Evolutionary conservation across 2,113 vertebrate species (phyloP).

Genomic region (Aegypius monachus): DNA sequence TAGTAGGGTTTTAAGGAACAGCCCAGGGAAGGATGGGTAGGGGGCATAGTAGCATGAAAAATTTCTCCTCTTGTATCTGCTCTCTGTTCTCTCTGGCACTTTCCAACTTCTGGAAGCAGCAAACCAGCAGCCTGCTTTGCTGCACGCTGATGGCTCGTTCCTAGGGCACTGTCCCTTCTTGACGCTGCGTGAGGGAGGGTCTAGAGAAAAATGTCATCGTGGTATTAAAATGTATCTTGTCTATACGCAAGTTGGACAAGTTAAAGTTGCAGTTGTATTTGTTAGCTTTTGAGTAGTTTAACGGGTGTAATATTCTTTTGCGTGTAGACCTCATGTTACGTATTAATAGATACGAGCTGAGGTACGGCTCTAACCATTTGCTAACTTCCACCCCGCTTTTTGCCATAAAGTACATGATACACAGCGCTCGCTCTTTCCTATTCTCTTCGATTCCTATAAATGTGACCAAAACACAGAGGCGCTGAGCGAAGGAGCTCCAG

Average conservation of each 20-base stretch:
- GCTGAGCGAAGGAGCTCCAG: background rate
- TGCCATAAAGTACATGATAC: background rate
- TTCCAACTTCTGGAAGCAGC: background rate
- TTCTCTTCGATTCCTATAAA: background rate
- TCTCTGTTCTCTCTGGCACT: background rate
- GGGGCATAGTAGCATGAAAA: background rate
- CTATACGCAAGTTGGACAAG: background rate
- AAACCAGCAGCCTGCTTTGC: background rate
- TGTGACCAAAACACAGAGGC: fast-evolving
- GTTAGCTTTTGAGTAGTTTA: background rate
- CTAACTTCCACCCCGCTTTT: background rate
- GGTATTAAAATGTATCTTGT: background rate
- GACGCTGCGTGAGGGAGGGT: background rate
- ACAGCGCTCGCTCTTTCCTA: fast-evolving
- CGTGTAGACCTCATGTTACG: fast-evolving
- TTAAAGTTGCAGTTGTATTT: background rate
- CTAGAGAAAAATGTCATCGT: background rate
- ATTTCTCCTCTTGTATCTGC: background rate
- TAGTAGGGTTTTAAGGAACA: background rate
- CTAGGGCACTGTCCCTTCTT: background rate
- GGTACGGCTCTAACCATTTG: background rate
- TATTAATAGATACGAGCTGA: background rate
- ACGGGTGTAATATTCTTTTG: background rate
- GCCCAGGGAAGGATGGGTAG: background rate
- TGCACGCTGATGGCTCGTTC: fast-evolving